These are phyloP conservation scores for Sinocyclocheilus anshuiensis DNA, from an alignment of 2,113 vertebrate genomes.

Conservation along the genomic window DNA sequence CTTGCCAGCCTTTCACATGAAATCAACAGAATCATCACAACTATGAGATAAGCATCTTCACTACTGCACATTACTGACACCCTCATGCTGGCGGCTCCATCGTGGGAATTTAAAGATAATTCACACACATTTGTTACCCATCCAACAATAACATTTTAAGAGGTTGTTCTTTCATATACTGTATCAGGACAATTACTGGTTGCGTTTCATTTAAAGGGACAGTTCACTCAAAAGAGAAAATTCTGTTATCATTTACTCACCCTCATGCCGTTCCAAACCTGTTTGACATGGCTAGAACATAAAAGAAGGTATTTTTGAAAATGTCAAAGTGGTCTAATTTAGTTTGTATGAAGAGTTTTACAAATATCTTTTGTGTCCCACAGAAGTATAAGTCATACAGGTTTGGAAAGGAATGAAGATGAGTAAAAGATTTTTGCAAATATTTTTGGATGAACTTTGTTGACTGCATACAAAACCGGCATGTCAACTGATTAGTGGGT, in stretches of 20 bases:
- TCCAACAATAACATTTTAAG: constrained; percentile 2
- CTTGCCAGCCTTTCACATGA: constrained; percentile 2
- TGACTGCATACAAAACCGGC: background rate
- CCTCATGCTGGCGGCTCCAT: constrained; percentile 80
- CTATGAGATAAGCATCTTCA: constrained; percentile 80
- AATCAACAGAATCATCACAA: constrained; percentile 37
- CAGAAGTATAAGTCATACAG: background rate
- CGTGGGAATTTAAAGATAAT: constrained; percentile 81
- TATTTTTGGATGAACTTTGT: background rate
- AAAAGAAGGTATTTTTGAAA: background rate
- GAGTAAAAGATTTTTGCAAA: background rate
- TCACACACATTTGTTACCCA: constrained; percentile 13
- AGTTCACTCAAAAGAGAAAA: background rate
- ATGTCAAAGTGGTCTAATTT: background rate
- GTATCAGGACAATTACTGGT: background rate
- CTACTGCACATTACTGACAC: constrained; percentile 78
- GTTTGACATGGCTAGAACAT: background rate
- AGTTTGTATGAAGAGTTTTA: background rate
- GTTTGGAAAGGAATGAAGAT: background rate
- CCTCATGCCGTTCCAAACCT: background rate
- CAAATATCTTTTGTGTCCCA: background rate
- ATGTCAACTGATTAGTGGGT: background rate
- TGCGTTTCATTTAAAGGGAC: background rate
- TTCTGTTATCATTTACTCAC: background rate
- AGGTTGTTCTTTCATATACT: background rate